A percentile compares a stretch with the other conserved stretches of the same genome.
Evolutionary conservation across 2,888 invertebrate genomes (phyloP).

Genomic region (Andrena dorsata): DNA sequence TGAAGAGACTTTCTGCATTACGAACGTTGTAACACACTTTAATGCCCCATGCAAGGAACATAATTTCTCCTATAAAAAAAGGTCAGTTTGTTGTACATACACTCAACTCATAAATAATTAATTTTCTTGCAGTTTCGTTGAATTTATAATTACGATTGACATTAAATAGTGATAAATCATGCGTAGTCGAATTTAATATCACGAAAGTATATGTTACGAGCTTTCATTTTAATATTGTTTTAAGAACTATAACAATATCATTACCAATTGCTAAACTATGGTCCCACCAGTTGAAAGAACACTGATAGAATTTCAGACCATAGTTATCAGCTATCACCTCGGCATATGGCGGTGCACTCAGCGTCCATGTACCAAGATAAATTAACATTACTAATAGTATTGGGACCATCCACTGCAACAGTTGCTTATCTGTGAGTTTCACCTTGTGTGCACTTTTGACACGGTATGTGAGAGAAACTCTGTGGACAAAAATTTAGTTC

Average conservation of each 20-base stretch:
- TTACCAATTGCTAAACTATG: constrained; percentile 95
- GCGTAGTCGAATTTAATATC: neutral
- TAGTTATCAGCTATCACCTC: constrained; percentile 92
- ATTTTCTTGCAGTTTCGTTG: neutral
- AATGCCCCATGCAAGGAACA: constrained; percentile 94
- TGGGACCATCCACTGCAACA: constrained; percentile 97
- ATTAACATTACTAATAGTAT: constrained; percentile 95
- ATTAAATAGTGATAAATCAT: neutral
- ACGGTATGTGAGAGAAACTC: constrained; percentile 96
- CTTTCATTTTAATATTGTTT: neutral
- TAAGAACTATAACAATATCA: constrained; percentile 34
- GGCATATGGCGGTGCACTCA: constrained; percentile 93
- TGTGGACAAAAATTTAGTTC: constrained; percentile 80
- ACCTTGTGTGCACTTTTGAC: constrained; percentile 97
- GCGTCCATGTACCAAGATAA: constrained; percentile 95
- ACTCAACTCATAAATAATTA: neutral
- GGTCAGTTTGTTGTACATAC: neutral
- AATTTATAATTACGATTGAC: neutral
- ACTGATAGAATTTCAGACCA: constrained; percentile 94
- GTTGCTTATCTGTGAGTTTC: constrained; percentile 95
- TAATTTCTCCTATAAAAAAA: constrained; percentile 88
- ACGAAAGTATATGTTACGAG: neutral
- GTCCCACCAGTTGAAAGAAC: constrained; percentile 97
- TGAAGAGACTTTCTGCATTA: constrained; percentile 96
- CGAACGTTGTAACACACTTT: constrained; percentile 94